phyloP scores from a whole-genome alignment of 2,888 invertebrate species.

The Nomada goodeniana region DNA sequence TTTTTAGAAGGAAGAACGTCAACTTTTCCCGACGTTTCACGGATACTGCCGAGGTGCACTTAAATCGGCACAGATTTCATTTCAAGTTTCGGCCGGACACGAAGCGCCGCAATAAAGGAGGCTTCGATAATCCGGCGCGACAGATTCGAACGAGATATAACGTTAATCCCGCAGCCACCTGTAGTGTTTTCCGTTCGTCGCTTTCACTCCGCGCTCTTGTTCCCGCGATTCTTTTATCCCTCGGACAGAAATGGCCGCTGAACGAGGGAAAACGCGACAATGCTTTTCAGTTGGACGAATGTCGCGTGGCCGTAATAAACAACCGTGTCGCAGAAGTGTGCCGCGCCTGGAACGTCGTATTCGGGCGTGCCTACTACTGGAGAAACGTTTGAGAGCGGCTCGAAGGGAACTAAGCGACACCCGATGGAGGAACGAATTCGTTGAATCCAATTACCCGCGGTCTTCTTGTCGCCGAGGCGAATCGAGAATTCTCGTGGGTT shows the following conservation, averaged over 20 bases:
- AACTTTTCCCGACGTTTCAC: neutral
- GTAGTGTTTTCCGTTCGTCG: conserved; percentile 22
- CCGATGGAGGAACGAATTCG: conserved; percentile 17
- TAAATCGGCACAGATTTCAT: conserved; percentile 8
- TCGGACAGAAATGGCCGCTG: conserved; percentile 4
- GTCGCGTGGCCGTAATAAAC: conserved; percentile 45
- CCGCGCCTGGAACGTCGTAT: conserved; percentile 45
- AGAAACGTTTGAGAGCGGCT: neutral
- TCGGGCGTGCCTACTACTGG: conserved; percentile 23
- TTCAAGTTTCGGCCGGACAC: neutral
- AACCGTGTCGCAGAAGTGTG: conserved; percentile 32
- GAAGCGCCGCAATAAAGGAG: neutral
- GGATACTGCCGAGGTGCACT: neutral
- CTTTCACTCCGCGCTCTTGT: conserved; percentile 23
- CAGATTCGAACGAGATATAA: conserved; percentile 39
- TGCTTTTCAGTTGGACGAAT: conserved; percentile 59
- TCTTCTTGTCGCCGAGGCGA: neutral
- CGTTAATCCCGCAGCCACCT: conserved; percentile 30
- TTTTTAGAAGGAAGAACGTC: neutral
- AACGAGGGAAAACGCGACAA: conserved; percentile 19
- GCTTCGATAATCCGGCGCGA: neutral
- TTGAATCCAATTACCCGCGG: conserved; percentile 7
- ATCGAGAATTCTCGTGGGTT: neutral
- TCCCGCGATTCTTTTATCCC: conserved; percentile 47
- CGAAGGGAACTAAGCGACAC: conserved; percentile 30